These are phyloP conservation scores for Drosophila flavopinicola DNA, from an alignment of 2,888 invertebrate genomes.

Conservation along the genomic window DNA sequence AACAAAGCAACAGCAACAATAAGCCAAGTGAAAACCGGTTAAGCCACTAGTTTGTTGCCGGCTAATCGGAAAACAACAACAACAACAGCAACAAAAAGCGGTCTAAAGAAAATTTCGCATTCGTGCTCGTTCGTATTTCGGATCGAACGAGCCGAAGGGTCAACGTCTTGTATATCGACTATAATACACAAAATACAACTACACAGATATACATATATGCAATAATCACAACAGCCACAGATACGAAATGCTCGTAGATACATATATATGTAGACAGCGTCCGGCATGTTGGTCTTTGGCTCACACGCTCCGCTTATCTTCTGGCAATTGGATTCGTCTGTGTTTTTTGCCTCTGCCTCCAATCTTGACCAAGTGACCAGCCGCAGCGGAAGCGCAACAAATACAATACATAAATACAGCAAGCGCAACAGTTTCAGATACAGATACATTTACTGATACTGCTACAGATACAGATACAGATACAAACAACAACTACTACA, in stretches of 20 bases:
- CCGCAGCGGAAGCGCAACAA: slow-evolving; percentile 51
- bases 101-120: slow-evolving; percentile 44
- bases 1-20: slow-evolving; percentile 22
- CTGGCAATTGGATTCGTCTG: slow-evolving; percentile 29
- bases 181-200: slow-evolving; percentile 13
- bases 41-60: slow-evolving; percentile 67
- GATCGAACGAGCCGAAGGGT: slow-evolving; percentile 39
- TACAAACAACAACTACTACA: slow-evolving; percentile 10
- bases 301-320: slow-evolving; percentile 37
- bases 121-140: slow-evolving; percentile 31
- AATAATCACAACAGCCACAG: slow-evolving; percentile 33
- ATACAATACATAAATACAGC: slow-evolving; percentile 28
- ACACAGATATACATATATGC: slow-evolving; percentile 3
- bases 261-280: slow-evolving; percentile 12
- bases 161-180: slow-evolving; percentile 48
- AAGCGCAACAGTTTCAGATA: slow-evolving; percentile 48
- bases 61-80: slow-evolving; percentile 48
- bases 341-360: neutral
- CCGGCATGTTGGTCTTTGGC: slow-evolving; percentile 7
- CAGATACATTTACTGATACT: slow-evolving; percentile 24
- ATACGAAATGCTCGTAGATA: slow-evolving; percentile 12
- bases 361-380: slow-evolving; percentile 52
- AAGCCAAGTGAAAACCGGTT: slow-evolving; percentile 66
- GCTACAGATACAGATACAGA: slow-evolving; percentile 18
- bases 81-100: neutral